phyloP scores from a whole-genome alignment of 2,888 invertebrate genomes.

The Drosophila vallismaia region DNA sequence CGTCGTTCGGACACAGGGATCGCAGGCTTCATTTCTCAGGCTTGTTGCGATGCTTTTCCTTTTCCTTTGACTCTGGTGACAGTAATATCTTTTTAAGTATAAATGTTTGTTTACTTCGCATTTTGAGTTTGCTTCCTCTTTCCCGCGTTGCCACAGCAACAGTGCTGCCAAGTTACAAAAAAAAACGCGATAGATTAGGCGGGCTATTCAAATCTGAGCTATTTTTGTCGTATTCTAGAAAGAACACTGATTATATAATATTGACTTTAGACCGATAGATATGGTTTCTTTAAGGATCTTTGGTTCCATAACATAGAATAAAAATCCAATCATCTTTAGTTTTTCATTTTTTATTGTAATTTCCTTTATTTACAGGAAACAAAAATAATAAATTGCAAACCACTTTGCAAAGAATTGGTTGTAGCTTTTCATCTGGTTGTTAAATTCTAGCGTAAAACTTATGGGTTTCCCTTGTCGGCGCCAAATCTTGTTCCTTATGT shows the following conservation, averaged over 20 bases:
- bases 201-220: conserved; percentile 1
- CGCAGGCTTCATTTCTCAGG: conserved; percentile 17
- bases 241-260: too few relatives aligned
- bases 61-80: conserved; percentile 45
- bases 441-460: conserved; percentile 58
- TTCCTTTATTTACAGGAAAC: conserved; percentile 79
- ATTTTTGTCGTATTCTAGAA: too few relatives aligned
- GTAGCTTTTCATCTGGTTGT: conserved; percentile 64
- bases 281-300: too few relatives aligned
- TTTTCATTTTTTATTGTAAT: conserved; percentile 68
- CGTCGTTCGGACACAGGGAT: conserved; percentile 27
- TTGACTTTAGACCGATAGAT: too few relatives aligned
- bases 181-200: not conserved
- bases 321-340: not conserved
- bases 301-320: too few relatives aligned
- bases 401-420: conserved; percentile 73
- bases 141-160: conserved; percentile 61
- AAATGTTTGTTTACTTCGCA: conserved; percentile 22
- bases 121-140: conserved; percentile 57
- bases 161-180: conserved; percentile 17
- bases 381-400: conserved; percentile 71
- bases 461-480: conserved; percentile 51
- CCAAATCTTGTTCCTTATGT: conserved; percentile 53
- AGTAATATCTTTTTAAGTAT: conserved; percentile 34
- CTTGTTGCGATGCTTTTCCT: not conserved